phyloP scores from a whole-genome alignment of 2,797 vertebrate genomes.

The Poecilia picta region DNA sequence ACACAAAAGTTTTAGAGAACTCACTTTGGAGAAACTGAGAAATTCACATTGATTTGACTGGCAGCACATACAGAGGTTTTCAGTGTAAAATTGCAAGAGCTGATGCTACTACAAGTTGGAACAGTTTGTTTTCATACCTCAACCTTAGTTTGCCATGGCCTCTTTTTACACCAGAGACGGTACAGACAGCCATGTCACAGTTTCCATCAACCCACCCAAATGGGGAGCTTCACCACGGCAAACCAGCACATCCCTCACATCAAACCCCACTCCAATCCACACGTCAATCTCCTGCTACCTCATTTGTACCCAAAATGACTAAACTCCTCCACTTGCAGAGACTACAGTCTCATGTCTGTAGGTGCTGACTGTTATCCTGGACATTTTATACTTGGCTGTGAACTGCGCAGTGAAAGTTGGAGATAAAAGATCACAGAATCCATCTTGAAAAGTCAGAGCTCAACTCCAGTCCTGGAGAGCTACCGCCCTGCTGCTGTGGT shows the following conservation, averaged over 20 bases:
- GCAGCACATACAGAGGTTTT: not conserved
- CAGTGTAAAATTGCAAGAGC: not conserved
- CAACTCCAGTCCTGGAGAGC: too few relatives aligned
- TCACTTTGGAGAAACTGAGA: not conserved
- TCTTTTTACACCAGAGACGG: not conserved
- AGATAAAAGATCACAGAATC: not conserved
- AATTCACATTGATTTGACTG: not conserved
- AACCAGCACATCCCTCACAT: not conserved
- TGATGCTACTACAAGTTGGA: not conserved
- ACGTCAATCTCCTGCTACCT: not conserved
- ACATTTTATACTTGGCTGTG: not conserved
- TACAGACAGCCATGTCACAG: not conserved
- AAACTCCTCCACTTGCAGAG: not conserved
- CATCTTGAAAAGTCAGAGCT: not conserved
- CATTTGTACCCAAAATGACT: not conserved
- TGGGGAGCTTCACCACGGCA: not conserved
- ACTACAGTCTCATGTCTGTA: not conserved
- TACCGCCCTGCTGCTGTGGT: too few relatives aligned
- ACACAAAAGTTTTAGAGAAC: not conserved
- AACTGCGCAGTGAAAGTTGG: not conserved
- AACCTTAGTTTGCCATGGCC: not conserved
- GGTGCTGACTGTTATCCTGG: not conserved
- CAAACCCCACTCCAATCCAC: not conserved
- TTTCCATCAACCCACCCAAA: too few relatives aligned
- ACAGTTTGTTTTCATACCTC: not conserved